Evolutionary conservation across 2,888 invertebrate species (phyloP).

Genomic region (Philhelius pedissequus): DNA sequence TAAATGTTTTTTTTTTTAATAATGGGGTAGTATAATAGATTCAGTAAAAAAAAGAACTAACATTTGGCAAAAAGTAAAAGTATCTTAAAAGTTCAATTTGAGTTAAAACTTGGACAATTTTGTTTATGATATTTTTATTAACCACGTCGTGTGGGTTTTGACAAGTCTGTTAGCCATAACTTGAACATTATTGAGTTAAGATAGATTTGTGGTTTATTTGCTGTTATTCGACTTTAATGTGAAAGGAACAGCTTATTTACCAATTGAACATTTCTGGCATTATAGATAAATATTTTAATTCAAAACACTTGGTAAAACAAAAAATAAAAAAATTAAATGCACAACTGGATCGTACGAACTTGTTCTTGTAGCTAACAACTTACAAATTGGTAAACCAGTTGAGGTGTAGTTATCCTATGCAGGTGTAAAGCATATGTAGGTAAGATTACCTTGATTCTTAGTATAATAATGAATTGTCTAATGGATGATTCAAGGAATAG

Average conservation of each 20-base stretch:
- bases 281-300: background rate
- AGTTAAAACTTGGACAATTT: background rate
- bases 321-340: too few species aligned
- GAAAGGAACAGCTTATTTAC: background rate
- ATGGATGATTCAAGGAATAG: too few species aligned
- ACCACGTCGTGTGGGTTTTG: background rate
- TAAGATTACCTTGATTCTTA: too few species aligned
- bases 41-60: background rate
- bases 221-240: background rate
- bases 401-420: too few species aligned
- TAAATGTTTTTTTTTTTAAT: background rate
- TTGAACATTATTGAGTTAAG: background rate
- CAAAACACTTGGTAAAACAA: background rate
- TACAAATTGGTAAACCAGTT: too few species aligned
- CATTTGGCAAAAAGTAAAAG: slow-evolving; percentile 1
- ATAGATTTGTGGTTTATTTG: background rate
- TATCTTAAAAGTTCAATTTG: background rate
- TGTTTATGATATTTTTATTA: background rate
- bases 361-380: too few species aligned
- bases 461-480: too few species aligned
- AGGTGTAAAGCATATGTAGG: too few species aligned
- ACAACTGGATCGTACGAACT: too few species aligned
- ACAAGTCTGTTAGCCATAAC: background rate
- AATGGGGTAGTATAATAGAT: background rate
- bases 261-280: background rate